Conservation (phyloP, 1,140 invertebrate species). For the Papilio polyxenes region DNA sequence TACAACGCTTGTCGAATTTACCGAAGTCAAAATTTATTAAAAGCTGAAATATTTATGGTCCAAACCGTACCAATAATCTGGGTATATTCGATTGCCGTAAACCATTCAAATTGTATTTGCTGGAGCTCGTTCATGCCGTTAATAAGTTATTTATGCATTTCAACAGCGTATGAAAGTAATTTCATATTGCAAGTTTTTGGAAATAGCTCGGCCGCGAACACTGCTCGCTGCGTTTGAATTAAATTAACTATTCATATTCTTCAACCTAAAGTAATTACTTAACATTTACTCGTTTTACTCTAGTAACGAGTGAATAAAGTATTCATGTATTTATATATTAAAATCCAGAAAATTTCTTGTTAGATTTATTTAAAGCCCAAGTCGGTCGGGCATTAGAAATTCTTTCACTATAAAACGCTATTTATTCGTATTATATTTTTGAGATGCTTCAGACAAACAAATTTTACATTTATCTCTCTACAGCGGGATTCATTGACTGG, state of each 20-base stretch:
- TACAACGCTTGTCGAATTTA: neutral
- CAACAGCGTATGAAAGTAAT: slow-evolving; percentile 15
- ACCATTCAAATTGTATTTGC: slow-evolving; percentile 12
- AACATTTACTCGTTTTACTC: neutral
- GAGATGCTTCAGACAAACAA: neutral
- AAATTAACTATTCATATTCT: neutral
- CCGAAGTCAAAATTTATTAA: slow-evolving; percentile 12
- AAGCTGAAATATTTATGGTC: neutral
- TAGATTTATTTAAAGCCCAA: too few species aligned
- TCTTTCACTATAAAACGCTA: neutral
- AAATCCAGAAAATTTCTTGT: too few species aligned
- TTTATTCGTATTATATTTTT: neutral
- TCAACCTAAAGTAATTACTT: neutral
- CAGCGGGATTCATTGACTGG: neutral
- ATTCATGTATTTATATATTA: neutral
- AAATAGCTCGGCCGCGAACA: neutral
- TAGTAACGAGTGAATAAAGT: neutral
- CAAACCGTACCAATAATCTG: slow-evolving; percentile 1
- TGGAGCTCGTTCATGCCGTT: slow-evolving; percentile 5
- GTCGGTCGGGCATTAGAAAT: too few species aligned
- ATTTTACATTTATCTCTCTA: neutral
- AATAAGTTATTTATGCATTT: slow-evolving; percentile 17
- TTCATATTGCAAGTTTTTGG: slow-evolving; percentile 20
- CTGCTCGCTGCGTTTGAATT: neutral
- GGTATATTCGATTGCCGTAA: neutral